phyloP scores from a whole-genome alignment of 2,888 invertebrate genomes.

The Pheosia gnoma region DNA sequence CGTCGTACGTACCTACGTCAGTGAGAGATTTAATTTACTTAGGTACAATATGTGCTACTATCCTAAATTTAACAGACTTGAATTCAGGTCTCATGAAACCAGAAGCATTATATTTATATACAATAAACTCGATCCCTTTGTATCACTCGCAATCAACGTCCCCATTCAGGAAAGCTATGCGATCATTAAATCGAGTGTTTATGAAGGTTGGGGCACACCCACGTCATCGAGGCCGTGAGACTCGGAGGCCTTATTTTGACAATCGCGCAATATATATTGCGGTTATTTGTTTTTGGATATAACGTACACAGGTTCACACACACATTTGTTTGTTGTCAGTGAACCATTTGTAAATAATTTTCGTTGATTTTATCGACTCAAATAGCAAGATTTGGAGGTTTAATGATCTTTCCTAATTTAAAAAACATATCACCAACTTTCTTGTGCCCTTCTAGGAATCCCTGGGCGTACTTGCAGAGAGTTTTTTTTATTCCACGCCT shows the following conservation, averaged over 20 bases:
- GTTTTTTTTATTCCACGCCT: no score
- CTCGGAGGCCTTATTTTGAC: neutral
- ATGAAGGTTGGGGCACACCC: constrained; percentile 1
- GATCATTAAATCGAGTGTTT: constrained; percentile 30
- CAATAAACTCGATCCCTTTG: constrained; percentile 41
- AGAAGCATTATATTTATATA: constrained; percentile 26
- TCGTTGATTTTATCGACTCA: no score
- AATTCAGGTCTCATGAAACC: constrained; percentile 10
- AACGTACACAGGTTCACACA: no score
- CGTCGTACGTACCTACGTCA: no score
- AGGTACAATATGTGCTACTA: no score
- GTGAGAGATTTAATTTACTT: no score
- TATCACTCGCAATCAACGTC: constrained; percentile 46
- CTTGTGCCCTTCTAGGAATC: no score
- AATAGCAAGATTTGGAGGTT: no score
- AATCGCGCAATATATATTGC: neutral
- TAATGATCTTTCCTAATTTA: no score
- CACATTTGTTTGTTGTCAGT: neutral
- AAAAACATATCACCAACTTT: no score
- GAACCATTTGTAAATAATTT: no score
- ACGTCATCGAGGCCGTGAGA: neutral
- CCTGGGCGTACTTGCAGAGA: no score
- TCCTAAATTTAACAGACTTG: neutral
- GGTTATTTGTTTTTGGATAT: neutral
- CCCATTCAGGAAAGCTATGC: constrained; percentile 32